Evolutionary conservation across 1,140 invertebrate species (phyloP).

Genomic region (Galleria mellonella): DNA sequence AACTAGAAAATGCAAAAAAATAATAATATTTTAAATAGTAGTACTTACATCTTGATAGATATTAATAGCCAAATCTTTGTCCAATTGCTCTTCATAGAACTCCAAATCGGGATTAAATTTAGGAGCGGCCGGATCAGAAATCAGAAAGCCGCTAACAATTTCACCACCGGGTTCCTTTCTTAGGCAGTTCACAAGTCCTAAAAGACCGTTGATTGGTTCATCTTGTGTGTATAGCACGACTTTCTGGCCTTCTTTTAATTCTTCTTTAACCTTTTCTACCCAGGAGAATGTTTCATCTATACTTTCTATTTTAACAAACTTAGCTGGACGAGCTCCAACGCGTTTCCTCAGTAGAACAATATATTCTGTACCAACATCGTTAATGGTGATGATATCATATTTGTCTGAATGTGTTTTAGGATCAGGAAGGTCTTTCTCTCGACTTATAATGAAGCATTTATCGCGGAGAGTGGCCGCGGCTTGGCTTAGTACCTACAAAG

Average conservation of each 20-base stretch:
- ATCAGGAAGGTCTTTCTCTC: conserved; percentile 59
- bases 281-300: conserved; percentile 49
- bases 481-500: conserved; percentile 48
- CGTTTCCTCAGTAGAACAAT: conserved; percentile 60
- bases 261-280: conserved; percentile 71
- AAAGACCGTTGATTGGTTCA: conserved; percentile 82
- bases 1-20: too few relatives aligned
- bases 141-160: conserved; percentile 75
- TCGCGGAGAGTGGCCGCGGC: conserved; percentile 52
- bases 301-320: conserved; percentile 51
- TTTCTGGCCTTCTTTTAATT: conserved; percentile 73
- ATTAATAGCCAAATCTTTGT: conserved; percentile 87
- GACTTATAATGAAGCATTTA: conserved; percentile 70
- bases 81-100: conserved; percentile 79
- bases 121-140: conserved; percentile 80
- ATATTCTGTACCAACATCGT: conserved; percentile 60
- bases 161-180: conserved; percentile 81
- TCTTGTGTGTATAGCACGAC: conserved; percentile 78
- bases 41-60: conserved; percentile 79
- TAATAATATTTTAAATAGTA: too few relatives aligned
- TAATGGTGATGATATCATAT: conserved; percentile 58
- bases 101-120: conserved; percentile 77
- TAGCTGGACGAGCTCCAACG: conserved; percentile 55
- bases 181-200: conserved; percentile 89
- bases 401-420: conserved; percentile 40